Conservation (phyloP, 2,888 invertebrate genomes). For the Tenthredo notha region DNA sequence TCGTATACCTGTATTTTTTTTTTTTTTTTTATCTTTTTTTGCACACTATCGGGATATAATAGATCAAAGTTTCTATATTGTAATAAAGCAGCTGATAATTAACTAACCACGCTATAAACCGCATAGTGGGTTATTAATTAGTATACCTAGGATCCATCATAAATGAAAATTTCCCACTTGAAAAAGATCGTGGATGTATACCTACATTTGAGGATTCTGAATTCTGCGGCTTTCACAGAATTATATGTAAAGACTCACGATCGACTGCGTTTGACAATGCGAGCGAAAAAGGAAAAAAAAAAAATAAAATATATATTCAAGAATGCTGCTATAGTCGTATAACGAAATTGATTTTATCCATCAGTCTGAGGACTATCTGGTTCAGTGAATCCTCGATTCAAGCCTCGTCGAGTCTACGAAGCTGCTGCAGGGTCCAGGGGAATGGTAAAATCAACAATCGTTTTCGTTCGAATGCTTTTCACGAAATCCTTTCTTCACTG, state of each 20-base stretch:
- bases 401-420: constrained; percentile 6
- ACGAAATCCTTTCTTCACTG: constrained; percentile 17
- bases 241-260: neutral
- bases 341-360: constrained; percentile 8
- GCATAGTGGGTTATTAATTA: neutral
- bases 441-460: constrained; percentile 22
- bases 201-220: neutral
- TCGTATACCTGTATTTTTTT: neutral
- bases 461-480: constrained; percentile 25
- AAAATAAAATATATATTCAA: too few species aligned
- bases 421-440: neutral
- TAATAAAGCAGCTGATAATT: neutral
- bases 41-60: neutral
- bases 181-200: neutral
- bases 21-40: too few species aligned
- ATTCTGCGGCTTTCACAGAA: neutral
- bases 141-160: neutral
- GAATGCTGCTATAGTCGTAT: constrained; percentile 32
- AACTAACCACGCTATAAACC: neutral
- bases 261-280: neutral
- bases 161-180: neutral
- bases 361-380: constrained; percentile 11
- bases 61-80: neutral
- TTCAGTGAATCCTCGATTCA: constrained; percentile 29
- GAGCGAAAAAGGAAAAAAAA: neutral